These are phyloP conservation scores for Neocloeon triangulifer DNA, from an alignment of 1,140 invertebrate genomes.

Conservation along the genomic window DNA sequence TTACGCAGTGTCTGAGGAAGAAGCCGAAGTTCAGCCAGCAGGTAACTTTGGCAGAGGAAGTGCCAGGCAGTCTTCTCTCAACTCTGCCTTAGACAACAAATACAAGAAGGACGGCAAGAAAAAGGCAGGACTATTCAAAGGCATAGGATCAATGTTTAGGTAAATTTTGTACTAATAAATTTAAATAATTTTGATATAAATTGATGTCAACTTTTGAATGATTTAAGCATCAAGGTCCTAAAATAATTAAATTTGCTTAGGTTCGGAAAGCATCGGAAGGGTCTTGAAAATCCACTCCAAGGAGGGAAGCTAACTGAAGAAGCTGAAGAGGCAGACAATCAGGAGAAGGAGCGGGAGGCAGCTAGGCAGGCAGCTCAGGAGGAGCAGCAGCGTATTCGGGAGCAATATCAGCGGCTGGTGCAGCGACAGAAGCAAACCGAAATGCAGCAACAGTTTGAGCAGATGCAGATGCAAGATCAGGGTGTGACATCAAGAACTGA, in stretches of 20 bases:
- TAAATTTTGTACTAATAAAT: conserved; percentile 3
- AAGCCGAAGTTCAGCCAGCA: conserved; percentile 17
- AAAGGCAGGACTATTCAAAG: conserved; percentile 45
- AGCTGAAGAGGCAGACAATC: conserved; percentile 7
- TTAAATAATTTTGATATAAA: too few species aligned
- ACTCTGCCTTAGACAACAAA: conserved; percentile 36
- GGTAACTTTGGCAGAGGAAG: conserved; percentile 23
- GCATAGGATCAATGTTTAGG: conserved; percentile 61
- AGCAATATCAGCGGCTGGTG: conserved; percentile 20
- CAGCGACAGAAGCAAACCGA: too few species aligned
- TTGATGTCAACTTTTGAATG: too few species aligned
- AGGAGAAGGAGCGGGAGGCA: conserved; percentile 13
- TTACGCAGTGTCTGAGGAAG: conserved; percentile 16
- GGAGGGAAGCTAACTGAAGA: conserved; percentile 21
- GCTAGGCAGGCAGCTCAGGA: conserved; percentile 15
- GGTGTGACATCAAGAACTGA: conserved; percentile 17
- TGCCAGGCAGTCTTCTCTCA: conserved; percentile 39
- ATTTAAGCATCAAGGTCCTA: too few species aligned
- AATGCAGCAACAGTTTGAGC: conserved; percentile 11
- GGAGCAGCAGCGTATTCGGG: conserved; percentile 19
- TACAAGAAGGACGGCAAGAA: conserved; percentile 36
- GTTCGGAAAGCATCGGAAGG: conserved; percentile 56
- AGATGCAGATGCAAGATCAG: conserved; percentile 4
- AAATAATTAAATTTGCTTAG: too few species aligned
- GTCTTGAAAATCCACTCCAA: conserved; percentile 19